Base-by-base conservation (phyloP, 2,113 vertebrate species). In the Spea bombifrons region DNA sequence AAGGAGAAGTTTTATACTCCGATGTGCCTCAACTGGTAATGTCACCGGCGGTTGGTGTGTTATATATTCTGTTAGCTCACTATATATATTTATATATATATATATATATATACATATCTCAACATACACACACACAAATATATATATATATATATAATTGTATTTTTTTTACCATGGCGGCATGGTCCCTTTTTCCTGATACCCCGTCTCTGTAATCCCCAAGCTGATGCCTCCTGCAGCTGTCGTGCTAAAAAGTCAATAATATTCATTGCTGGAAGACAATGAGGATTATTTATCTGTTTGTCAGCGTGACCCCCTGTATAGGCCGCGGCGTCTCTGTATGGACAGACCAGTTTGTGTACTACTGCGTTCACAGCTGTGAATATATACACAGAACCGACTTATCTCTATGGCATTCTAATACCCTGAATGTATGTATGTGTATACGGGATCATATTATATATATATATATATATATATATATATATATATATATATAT, bases 251-350 rank as follows among this genome's bases (percentile, higher is more conserved):
- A 66, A 71, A 53, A 71, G 73, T 83, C 81, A 71, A 79, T 84
- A 76, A 85, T 81, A 85, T 86, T 85, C 84, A 85, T 83, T n/a
- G 82, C 71, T 50, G 12, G 75, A 67, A 84, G 81, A 87, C 85
- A 87, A 88, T 84, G 83, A 82, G 72, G 47, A 55, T 84, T 84
- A 83, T 87, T 83, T 83, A 75, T 75, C 72, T 66, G 47, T 12
- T 57, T 75, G 46, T 70, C 57, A 69, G 66, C n/a, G 75, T 76
- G 66, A 76, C 75, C 45, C 75, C 75, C 17, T 71, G 61, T 66
- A 77, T 72, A 43, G 70, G 69, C 76, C 63, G 59, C 76, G 73
- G 70, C 73, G 76, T 72, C 49, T 76, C 43, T 72, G 71, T 61
- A 66, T 47, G 53, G 66, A 79, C 43, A 65, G 61, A 61, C 61